Base-by-base conservation (phyloP, 2,888 invertebrate species). In the Dusona sp. region DNA sequence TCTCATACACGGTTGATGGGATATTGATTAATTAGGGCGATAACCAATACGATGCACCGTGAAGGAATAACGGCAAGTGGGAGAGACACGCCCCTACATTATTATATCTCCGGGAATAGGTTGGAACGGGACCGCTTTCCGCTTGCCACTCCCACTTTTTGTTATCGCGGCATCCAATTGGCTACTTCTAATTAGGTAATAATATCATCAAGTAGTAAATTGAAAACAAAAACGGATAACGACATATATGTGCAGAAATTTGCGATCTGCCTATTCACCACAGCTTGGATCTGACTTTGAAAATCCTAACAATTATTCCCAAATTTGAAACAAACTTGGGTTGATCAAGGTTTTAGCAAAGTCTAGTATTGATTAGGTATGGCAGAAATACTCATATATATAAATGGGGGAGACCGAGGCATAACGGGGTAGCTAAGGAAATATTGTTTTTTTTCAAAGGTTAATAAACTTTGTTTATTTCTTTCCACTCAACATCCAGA, bases 21-120 rank as follows among this genome's bases (percentile, higher is more conserved):
- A n/a, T 57, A 57, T 25, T 57, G 57, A 57, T 57, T 57, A 57
- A 57, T 57, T 57, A 57, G 61, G 22, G 29, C 29, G 61, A 61
- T 61, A 61, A 61, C 61, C 61, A 29, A 61, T 61, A 61, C 61
- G 29, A 1, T 29, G 61, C 13, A 61, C 29, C 61, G 11, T 29
- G 29, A 29, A 61, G 25, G 29, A 16, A 61, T 29, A 61, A 16
- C 29, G 13, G 4, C 0, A 1, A 61, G 25, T 29, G 61, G 29
- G 61, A 61, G 29, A 61, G 25, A 61, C 61, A 29, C 61, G 25
- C 61, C 61, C 61, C 29, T 16, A 4, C 16, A 29, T 61, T 57
- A 57, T 57, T 61, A 29, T 22, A 57, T 11, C 25, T 22, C 25
- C 57, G 25, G 25, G 25, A 9, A 57, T 57, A 25, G 57, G 22